Percentiles rank a stretch among this genome's conserved stretches.
Evolutionary conservation across 2,888 invertebrate genomes (phyloP).

Genomic region (Creontiades dilutus): DNA sequence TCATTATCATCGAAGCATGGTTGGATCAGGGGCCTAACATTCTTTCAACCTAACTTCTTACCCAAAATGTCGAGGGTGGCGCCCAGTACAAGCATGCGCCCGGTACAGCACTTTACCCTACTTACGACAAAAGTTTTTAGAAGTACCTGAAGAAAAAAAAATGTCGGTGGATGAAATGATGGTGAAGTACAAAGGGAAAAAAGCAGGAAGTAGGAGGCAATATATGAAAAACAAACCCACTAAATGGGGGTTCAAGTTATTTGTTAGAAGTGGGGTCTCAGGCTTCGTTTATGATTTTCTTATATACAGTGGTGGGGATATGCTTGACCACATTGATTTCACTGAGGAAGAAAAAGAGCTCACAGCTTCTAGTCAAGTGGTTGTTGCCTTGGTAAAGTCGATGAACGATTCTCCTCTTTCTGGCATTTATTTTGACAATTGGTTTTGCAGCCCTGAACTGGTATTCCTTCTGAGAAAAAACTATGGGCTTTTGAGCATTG

Average conservation of each 20-base stretch:
- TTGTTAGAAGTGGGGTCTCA: conserved; percentile 77
- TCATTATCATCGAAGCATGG: no score
- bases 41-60: no score
- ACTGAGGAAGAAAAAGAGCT: conserved; percentile 75
- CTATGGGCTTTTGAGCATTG: conserved; percentile 73
- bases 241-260: conserved; percentile 78
- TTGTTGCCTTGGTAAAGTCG: conserved; percentile 76
- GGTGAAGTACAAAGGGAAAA: conserved; percentile 77
- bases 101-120: no score
- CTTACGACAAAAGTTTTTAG: neutral
- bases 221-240: conserved; percentile 77
- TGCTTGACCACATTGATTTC: conserved; percentile 76
- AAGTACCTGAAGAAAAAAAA: conserved; percentile 14
- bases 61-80: no score
- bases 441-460: conserved; percentile 71
- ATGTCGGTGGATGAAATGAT: conserved; percentile 6
- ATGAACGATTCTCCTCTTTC: conserved; percentile 73
- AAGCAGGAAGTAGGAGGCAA: conserved; percentile 77
- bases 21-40: no score
- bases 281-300: conserved; percentile 78
- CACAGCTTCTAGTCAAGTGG: conserved; percentile 77
- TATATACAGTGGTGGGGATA: conserved; percentile 77
- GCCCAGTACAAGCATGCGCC: no score
- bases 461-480: conserved; percentile 71
- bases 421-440: conserved; percentile 66